Evolutionary conservation across 1,140 invertebrate species (phyloP).

Genomic region (Plodia interpunctella): DNA sequence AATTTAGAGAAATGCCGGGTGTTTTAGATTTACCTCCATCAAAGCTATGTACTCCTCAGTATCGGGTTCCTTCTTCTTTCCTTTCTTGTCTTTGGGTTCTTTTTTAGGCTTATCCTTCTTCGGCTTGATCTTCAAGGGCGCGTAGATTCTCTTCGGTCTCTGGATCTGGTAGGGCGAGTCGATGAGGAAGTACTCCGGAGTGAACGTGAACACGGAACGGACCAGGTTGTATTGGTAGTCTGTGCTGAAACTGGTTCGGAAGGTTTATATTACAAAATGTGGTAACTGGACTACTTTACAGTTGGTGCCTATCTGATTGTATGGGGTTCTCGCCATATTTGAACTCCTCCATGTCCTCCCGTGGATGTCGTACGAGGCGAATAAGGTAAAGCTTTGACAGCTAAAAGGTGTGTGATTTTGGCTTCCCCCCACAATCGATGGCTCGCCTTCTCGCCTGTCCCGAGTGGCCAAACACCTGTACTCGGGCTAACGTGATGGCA

Average conservation of each 20-base stretch:
- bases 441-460: too few relatives aligned
- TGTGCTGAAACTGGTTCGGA: slow-evolving; percentile 51
- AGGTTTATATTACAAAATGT: background rate
- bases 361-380: too few relatives aligned
- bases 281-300: too few relatives aligned
- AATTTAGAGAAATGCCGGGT: too few relatives aligned
- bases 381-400: too few relatives aligned
- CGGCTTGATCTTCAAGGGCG: slow-evolving; percentile 33
- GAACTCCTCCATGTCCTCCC: too few relatives aligned
- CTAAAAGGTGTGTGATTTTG: too few relatives aligned
- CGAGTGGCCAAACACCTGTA: too few relatives aligned
- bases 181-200: slow-evolving; percentile 47
- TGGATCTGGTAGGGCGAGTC: slow-evolving; percentile 48
- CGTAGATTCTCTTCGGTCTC: slow-evolving; percentile 47
- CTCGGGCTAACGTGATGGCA: too few relatives aligned
- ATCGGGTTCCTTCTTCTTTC: slow-evolving; percentile 50
- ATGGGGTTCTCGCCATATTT: too few relatives aligned
- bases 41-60: slow-evolving; percentile 56
- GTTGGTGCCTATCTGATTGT: too few relatives aligned
- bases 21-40: slow-evolving; percentile 35
- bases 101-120: slow-evolving; percentile 47
- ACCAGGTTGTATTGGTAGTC: slow-evolving; percentile 63
- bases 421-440: too few relatives aligned
- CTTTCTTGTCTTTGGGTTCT: slow-evolving; percentile 32
- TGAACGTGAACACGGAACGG: slow-evolving; percentile 53